These are phyloP conservation scores for Corythucha ciliata DNA, from an alignment of 2,888 invertebrate genomes.

Conservation along the genomic window DNA sequence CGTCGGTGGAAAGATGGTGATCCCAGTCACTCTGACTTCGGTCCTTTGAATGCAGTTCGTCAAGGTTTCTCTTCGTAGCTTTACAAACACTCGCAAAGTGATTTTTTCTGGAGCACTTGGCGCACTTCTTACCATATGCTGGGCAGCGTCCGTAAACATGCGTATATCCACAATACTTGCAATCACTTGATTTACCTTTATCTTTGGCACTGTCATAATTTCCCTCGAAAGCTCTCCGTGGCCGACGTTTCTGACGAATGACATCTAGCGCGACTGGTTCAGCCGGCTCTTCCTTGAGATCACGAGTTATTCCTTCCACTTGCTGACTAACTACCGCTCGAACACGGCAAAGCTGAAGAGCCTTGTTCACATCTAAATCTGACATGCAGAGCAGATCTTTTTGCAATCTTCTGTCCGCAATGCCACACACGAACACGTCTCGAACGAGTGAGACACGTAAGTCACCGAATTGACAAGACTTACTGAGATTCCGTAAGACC, in stretches of 20 bases:
- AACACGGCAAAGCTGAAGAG: slow-evolving; percentile 6
- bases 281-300: slow-evolving; percentile 1
- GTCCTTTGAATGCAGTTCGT: neutral
- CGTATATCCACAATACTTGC: slow-evolving; percentile 10
- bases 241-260: no score
- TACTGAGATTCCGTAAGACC: slow-evolving; percentile 11
- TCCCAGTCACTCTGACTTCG: neutral
- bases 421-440: slow-evolving; percentile 17
- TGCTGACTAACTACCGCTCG: neutral
- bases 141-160: slow-evolving; percentile 6
- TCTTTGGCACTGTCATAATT: no score
- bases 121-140: slow-evolving; percentile 1
- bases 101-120: neutral
- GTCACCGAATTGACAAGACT: slow-evolving; percentile 11
- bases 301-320: neutral
- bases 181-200: neutral
- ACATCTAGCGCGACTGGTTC: neutral
- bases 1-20: neutral
- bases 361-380: neutral
- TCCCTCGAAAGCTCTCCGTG: no score
- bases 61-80: neutral
- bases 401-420: slow-evolving; percentile 2
- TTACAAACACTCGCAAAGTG: slow-evolving; percentile 2
- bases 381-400: neutral
- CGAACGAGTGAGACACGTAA: slow-evolving; percentile 3